Base-by-base conservation (phyloP, 2,888 invertebrate species). In the Gisinianus flammeolus region DNA sequence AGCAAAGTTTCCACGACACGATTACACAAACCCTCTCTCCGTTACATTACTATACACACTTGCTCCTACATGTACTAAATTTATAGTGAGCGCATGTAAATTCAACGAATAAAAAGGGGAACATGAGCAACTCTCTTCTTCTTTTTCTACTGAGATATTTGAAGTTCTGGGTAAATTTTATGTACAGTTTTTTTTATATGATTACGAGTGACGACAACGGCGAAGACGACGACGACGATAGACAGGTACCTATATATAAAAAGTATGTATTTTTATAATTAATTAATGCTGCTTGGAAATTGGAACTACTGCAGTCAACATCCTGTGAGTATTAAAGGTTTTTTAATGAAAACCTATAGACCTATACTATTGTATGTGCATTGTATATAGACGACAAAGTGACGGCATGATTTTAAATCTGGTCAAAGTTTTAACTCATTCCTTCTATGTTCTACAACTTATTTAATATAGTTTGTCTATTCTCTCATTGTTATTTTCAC, bases 1-100 rank as follows among this genome's bases (percentile, higher is more conserved):
- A 8, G 35, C 66, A 74, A 66, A 74, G 52, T 74, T 74, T 66
- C 66, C 74, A 74, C 74, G 74, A 28, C 74, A 67, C 52, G 19
- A 73, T 73, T 66, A 35, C 22, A 16, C 35, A 64, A 33, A 66
- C 33, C 66, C 74, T 74, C 74, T 74, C 66, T 28, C 74, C 74
- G 74, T 74, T 74, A 74, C 64, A 73, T 5, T 35, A 73, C n/a
- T n/a, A n/a, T n/a, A 44, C 10, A 69, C 28, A 67, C 67, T 30
- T 24, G 6, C 26, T 30, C 44, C 16, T 24, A 22, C n/a, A 31
- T 56, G 30, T 30, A 58, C 10, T 56, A 22, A 58, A 33, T 56
- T 58, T 72, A 71, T 19, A 31, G 22, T 72, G 31, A 33, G 58
- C 28, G 33, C 58, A 58, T 72, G 72, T 31, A 72, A 72, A 72